Base-by-base conservation (phyloP, 1,140 invertebrate genomes). In the Drosophila parabipectinata region DNA sequence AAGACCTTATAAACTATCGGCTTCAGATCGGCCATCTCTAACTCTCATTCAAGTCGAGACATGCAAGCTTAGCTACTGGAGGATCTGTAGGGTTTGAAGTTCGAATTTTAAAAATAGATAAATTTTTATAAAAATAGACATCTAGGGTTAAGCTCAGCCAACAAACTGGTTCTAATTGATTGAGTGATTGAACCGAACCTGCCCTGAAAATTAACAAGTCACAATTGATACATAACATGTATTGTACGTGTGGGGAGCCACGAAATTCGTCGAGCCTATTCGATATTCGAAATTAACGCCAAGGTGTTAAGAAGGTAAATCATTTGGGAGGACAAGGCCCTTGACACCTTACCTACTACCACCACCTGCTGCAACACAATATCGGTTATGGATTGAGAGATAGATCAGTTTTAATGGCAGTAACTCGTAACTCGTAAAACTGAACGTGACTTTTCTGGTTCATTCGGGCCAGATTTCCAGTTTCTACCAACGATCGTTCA, bases 121-220 rank as follows among this genome's bases (percentile, higher is more conserved):
- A 21, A 21, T 21, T 21, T 3, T 21, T 3, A 21, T 21, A 21
- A 21, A 21, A 21, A 21, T 21, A 21, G 21, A 21, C 21, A 24
- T 3, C 14, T 47, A 21, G 44, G 44, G 44, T 47, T 47, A 47
- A 47, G 44, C 44, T 47, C 21, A 15, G 32, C 2, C 12, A 28
- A 34, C 14, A 39, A 69, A 69, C 66, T 69, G 66, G 66, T 69
- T 69, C 66, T 69, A 69, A 69, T 69, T 69, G 63, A 69, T 69
- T 69, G 66, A 68, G 50, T 39, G 62, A 68, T 68, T 68, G 50
- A 64, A 54, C n/a, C 52, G 73, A 81, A 82, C 79, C 71, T 83
- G 80, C 63, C 76, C 79, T 58, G 48, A 76, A 60, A 83, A 83
- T 83, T 83, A 83, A 83, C 79, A 83, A 83, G 80, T 83, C 79